A percentile compares a stretch with the other conserved stretches of the same genome.
These are phyloP conservation scores for Tinea semifulvella DNA, from an alignment of 2,888 invertebrate genomes.

Conservation along the genomic window DNA sequence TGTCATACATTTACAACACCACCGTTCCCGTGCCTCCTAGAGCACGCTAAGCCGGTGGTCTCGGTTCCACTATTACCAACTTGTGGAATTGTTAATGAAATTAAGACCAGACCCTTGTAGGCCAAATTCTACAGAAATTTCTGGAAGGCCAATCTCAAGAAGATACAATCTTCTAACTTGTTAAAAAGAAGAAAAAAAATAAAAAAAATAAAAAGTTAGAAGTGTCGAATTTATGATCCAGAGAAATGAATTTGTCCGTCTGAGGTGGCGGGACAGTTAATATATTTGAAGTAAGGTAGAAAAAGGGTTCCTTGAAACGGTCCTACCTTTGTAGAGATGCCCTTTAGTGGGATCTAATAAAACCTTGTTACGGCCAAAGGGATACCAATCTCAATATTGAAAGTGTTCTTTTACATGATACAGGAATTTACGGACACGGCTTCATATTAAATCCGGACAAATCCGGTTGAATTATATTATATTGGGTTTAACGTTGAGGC, in stretches of 20 bases:
- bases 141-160: too few species aligned
- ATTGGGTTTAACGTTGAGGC: too few species aligned
- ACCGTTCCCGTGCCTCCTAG: too few species aligned
- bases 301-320: conserved; percentile 53
- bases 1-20: too few species aligned
- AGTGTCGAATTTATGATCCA: not conserved
- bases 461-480: conserved; percentile 37
- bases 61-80: too few species aligned
- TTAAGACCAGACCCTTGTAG: too few species aligned
- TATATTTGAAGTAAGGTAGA: conserved; percentile 66
- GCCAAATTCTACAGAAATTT: too few species aligned
- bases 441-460: conserved; percentile 59
- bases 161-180: too few species aligned
- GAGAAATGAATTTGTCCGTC: conserved; percentile 3
- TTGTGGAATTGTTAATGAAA: too few species aligned
- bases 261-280: conserved; percentile 62
- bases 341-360: conserved; percentile 68
- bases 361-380: conserved; percentile 67
- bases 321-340: conserved; percentile 63
- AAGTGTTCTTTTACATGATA: conserved; percentile 67
- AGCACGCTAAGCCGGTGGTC: too few species aligned
- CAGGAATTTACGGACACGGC: conserved; percentile 59
- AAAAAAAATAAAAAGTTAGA: not conserved
- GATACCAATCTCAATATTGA: conserved; percentile 66
- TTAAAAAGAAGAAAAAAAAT: too few species aligned